Percentiles rank a stretch among this genome's conserved stretches.
phyloP scores from a whole-genome alignment of 2,113 vertebrate genomes.

The Todiramphus chloris region DNA sequence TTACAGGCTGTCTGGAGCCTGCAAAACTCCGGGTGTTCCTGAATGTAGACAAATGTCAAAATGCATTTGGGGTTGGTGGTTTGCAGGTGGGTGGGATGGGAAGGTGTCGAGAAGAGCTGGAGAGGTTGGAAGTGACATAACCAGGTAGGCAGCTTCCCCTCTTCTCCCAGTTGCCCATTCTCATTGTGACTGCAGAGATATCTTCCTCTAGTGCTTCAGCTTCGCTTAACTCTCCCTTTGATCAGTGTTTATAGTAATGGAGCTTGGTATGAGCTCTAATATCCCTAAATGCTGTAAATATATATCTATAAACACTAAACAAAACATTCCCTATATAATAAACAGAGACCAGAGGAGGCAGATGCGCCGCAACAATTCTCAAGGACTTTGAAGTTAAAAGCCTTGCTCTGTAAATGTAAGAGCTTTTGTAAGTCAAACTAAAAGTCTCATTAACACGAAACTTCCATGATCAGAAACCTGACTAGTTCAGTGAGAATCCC shows the following conservation, averaged over 20 bases:
- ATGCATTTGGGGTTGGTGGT: background rate
- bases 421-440: constrained; percentile 71
- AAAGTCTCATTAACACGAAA: constrained; percentile 52
- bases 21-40: background rate
- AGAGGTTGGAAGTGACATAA: background rate
- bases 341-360: constrained; percentile 47
- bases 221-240: constrained; percentile 33
- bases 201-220: constrained; percentile 19
- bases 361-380: constrained; percentile 59
- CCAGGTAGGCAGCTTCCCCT: background rate
- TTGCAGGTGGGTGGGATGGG: background rate
- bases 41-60: background rate
- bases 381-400: constrained; percentile 72
- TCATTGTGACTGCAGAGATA: background rate
- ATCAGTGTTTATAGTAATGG: constrained; percentile 46
- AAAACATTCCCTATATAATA: constrained; percentile 46
- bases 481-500: constrained; percentile 46
- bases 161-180: background rate
- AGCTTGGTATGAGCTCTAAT: constrained; percentile 40
- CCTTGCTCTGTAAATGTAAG: constrained; percentile 48
- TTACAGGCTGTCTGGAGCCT: background rate
- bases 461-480: constrained; percentile 68
- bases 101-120: background rate
- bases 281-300: constrained; percentile 52
- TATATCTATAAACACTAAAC: constrained; percentile 50